A percentile compares a stretch with the other conserved stretches of the same genome.
These are phyloP conservation scores for Nephrotoma appendiculata DNA, from an alignment of 2,888 invertebrate genomes.

Conservation along the genomic window DNA sequence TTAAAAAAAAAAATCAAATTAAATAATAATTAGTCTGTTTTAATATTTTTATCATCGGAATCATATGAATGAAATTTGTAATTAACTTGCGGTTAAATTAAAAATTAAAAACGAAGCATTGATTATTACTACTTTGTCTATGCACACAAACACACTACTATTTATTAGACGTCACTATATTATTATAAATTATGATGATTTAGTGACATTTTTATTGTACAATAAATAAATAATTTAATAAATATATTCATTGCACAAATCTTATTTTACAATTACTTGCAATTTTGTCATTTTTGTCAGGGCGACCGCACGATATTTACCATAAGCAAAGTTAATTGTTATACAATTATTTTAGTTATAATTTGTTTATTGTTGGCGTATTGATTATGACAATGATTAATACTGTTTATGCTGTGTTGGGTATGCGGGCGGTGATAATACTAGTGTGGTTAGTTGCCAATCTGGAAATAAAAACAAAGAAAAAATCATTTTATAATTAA, in stretches of 20 bases:
- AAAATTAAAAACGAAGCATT: background rate
- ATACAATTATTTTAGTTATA: background rate
- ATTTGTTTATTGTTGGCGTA: background rate
- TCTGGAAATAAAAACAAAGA: background rate
- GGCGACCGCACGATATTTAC: background rate
- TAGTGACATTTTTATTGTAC: background rate
- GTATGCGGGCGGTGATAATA: background rate
- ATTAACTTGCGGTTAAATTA: background rate
- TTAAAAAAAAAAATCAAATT: background rate
- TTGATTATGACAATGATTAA: background rate
- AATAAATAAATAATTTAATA: background rate
- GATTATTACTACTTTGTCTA: background rate
- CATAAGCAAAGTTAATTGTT: background rate
- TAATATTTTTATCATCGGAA: background rate
- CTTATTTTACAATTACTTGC: background rate
- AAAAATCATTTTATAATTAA: background rate
- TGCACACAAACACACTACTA: background rate
- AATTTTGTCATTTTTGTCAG: background rate
- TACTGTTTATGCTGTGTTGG: background rate
- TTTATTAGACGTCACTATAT: background rate
- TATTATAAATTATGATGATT: background rate
- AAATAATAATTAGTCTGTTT: background rate
- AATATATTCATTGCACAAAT: background rate
- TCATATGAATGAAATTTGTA: background rate
- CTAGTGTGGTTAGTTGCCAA: background rate